Base-by-base conservation (phyloP, 2,797 vertebrate species). In the Manis crassicaudata region DNA sequence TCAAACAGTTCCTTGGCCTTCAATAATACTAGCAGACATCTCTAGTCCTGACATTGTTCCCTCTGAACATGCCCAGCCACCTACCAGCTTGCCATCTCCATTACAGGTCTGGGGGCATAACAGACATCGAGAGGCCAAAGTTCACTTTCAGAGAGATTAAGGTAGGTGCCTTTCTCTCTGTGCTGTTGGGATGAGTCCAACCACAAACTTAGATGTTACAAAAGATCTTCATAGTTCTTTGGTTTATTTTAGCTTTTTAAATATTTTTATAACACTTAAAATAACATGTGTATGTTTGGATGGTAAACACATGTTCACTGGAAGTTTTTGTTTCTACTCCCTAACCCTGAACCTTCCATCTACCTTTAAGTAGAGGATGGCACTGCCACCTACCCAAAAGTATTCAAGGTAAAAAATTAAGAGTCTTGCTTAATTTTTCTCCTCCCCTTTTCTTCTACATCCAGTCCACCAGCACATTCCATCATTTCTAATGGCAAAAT, bases 211-310 rank as follows among this genome's bases (percentile, higher is more conserved):
- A 79, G 79, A 83, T 94, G 85, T 76, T 83, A 83, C 43, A 94
- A 96, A 92, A 90, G 50, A 56, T 60, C 43, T 88, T 72, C 23
- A 73, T 23, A 88, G 90, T 92, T 96, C 84, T 96, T 89, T 81
- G 73, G 17, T 73, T 94, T 92, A 76, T 86, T 87, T 96, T 92
- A 73, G 40, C 72, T 77, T 94, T 86, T 90, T 92, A 96, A 96
- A 68, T 1, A 37, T 85, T 84, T 95, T 56, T 93, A 54, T 93
- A 89, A 70, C 27, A 94, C 89, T 56, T 93, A 80, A 88, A 82
- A 63, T 93, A 89, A 95, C 6, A 67, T 35, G 32, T 65, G 56
- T 68, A 20, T 90, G 50, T 82, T 95, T 91, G 83, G 79, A 82
- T 43, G 62, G 82, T 54, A 60, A 88, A 90, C 50, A 86, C 58